Conservation (phyloP, 2,113 vertebrate genomes). For the Microcebus lehilahytsara region DNA sequence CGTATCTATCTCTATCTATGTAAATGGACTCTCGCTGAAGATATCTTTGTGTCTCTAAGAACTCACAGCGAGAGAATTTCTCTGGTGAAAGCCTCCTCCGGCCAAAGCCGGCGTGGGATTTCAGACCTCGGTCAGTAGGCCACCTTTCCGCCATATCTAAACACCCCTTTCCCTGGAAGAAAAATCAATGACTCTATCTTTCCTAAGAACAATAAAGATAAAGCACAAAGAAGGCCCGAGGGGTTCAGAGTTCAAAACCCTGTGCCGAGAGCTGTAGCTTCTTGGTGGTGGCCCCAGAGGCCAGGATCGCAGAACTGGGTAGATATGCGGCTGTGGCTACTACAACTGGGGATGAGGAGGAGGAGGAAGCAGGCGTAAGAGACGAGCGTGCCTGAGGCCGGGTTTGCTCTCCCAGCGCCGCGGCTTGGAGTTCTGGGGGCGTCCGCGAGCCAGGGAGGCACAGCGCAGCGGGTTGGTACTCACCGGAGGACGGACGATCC, state of each 20-base stretch:
- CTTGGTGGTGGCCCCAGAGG: not conserved
- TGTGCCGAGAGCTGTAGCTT: not conserved
- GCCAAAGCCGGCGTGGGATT: not conserved
- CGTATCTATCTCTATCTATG: not conserved
- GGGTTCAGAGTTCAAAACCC: not conserved
- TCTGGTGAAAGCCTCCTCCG: not conserved
- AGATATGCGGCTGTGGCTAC: not conserved
- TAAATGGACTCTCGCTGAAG: conserved; percentile 1
- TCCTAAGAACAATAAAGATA: conserved; percentile 24
- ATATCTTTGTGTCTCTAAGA: not conserved
- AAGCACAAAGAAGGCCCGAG: conserved; percentile 25
- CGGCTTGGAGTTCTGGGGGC: not conserved
- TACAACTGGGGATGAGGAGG: not conserved
- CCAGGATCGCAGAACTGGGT: not conserved
- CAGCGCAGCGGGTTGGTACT: conserved; percentile 78
- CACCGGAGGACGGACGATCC: conserved; percentile 98
- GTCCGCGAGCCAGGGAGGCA: not conserved
- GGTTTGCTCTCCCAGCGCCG: not conserved
- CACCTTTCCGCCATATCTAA: not conserved
- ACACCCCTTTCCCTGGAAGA: not conserved
- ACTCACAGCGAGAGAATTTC: not conserved
- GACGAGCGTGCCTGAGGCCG: not conserved
- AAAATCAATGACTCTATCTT: conserved; percentile 8
- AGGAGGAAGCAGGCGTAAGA: not conserved
- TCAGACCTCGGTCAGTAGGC: conserved; percentile 37